phyloP scores from a whole-genome alignment of 92 coral and sea anemone genomes.

The Palythoa grandis region DNA sequence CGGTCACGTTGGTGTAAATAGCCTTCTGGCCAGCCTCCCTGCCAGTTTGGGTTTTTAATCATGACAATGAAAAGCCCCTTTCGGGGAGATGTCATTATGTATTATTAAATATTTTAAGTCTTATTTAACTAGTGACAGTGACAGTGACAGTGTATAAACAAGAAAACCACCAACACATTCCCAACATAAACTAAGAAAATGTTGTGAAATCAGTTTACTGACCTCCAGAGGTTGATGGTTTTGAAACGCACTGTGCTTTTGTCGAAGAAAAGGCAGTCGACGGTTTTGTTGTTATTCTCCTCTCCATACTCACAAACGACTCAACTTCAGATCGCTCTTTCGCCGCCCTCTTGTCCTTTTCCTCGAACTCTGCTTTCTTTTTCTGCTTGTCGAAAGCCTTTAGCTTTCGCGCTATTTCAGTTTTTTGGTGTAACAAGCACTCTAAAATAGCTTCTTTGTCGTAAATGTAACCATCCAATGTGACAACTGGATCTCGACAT shows the following conservation, averaged over 20 bases:
- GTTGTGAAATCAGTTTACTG: background rate
- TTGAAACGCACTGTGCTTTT: slow-evolving; percentile 51
- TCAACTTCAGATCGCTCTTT: slow-evolving; percentile 80
- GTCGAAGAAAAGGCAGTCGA: slow-evolving; percentile 71
- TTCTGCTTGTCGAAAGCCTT: slow-evolving; percentile 96
- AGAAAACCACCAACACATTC: background rate
- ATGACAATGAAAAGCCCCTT: too few relatives aligned
- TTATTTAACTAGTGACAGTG: background rate
- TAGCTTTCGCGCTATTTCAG: slow-evolving; percentile 83
- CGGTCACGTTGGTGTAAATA: too few relatives aligned
- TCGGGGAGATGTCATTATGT: too few relatives aligned
- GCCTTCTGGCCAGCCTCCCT: too few relatives aligned
- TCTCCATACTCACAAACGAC: slow-evolving; percentile 87
- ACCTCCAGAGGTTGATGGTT: slow-evolving; percentile 80
- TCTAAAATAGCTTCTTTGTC: slow-evolving; percentile 95
- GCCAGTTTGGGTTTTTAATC: too few relatives aligned
- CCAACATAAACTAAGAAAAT: background rate
- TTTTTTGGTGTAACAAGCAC: slow-evolving; percentile 93
- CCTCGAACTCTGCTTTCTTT: slow-evolving; percentile 74
- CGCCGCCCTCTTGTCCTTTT: slow-evolving; percentile 64
- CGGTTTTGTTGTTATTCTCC: slow-evolving; percentile 88
- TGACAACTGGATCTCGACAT: slow-evolving; percentile 91
- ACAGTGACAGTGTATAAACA: background rate
- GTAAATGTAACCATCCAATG: slow-evolving; percentile 87
- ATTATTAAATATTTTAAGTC: too few relatives aligned